Evolutionary conservation across 2,113 vertebrate genomes (phyloP), one percentile per base, ranked within the genome.

Genomic region (Corythornis madagascariensis): DNA sequence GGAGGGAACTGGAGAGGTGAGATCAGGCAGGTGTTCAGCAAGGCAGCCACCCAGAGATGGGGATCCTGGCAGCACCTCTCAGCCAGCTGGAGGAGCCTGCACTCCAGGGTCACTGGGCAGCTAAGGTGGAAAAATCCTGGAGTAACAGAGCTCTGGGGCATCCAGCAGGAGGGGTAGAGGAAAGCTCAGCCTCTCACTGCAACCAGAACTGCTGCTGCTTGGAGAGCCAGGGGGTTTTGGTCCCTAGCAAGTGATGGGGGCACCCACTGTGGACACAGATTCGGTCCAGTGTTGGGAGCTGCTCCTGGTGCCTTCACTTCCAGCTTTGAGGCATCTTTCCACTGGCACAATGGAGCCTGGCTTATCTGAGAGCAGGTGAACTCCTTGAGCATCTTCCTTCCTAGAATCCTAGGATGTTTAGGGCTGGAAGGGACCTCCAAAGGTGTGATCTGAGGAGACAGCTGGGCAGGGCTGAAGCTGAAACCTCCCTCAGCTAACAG

Each of bases 1-100:
- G 12, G n/a, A 12, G 71, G 92, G 33, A 92, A 92, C 22, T 0
- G 2, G 92, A 91, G 66, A 88, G 77, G 82, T 71, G 91, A 56
- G 75, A 92, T 89, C 53, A 93, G 69, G 75, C 94, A 95, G 95
- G 91, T 95, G 93, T 77, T 89, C 2, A 92, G 59, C 81, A 73
- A 53, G 1, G n/a, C 75, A 85, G 71, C 75, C 28, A 26, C 11
- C 52, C 55, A 14, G 82, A 0, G 2, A 33, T 63, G 81, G 19
- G 3, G 77, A 85, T 67, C 64, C 56, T 19, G 14, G 48, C 13
- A 16, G 61, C 29, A 13, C 50, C 83, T 72, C 81, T 1, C 1
- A 11, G 28, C 22, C 80, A 40, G 75, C 64, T 67, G 75, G 52
- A 83, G 89, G 53, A 81, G 38, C 9, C 16, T 1, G 19, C 56